Conservation (phyloP, 2,797 vertebrate species). For the Florisuga fusca region DNA sequence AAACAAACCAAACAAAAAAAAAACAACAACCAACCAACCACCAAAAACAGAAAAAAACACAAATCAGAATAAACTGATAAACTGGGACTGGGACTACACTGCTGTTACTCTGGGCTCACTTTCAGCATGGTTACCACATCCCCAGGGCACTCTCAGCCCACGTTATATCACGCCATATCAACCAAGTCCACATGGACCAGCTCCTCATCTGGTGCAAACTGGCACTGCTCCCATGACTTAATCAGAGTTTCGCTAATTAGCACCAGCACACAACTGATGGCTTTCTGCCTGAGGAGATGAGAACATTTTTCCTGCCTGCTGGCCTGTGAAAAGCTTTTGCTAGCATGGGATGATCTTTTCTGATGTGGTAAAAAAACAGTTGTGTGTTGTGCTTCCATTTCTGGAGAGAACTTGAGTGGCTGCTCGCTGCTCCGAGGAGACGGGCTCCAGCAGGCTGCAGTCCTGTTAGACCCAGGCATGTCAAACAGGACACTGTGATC, state of each 20-base stretch:
- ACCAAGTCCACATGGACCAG: background rate
- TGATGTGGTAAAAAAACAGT: background rate
- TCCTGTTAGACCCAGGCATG: background rate
- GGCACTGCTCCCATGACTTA: constrained; percentile 33
- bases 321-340: constrained; percentile 52
- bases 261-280: background rate
- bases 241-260: constrained; percentile 51
- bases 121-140: background rate
- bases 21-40: too few relatives aligned
- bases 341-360: constrained; percentile 16
- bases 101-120: background rate
- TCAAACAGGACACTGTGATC: background rate
- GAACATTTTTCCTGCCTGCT: constrained; percentile 40
- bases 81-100: background rate
- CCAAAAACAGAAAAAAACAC: too few relatives aligned
- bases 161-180: accelerated
- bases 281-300: constrained; percentile 39
- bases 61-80: background rate
- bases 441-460: accelerated
- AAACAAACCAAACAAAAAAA: too few relatives aligned
- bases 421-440: accelerated
- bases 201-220: constrained; percentile 21
- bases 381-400: background rate
- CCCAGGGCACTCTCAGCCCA: background rate
- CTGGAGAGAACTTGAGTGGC: background rate